These are phyloP conservation scores for Chloromyia formosa DNA, from an alignment of 2,888 invertebrate species.

Conservation along the genomic window DNA sequence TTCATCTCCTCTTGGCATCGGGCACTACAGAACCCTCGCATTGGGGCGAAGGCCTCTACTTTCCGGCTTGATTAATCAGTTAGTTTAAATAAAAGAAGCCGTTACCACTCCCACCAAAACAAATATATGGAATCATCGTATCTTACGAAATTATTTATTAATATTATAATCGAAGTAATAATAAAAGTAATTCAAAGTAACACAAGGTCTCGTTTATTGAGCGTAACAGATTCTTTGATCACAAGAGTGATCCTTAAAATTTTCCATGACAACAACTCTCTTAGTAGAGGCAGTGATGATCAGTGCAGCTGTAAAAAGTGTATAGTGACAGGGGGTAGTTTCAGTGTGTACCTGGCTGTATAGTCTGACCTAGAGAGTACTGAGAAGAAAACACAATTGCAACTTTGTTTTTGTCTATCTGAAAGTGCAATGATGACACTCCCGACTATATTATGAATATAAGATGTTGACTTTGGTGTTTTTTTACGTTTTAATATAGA, in stretches of 20 bases:
- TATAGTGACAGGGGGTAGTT: not conserved
- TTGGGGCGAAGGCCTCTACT: too few species aligned
- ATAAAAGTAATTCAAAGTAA: constrained; percentile 6
- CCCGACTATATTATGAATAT: constrained; percentile 25
- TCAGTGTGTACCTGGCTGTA: not conserved
- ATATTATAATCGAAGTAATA: not conserved
- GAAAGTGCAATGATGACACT: constrained; percentile 45
- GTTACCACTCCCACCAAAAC: not conserved
- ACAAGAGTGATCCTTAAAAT: not conserved
- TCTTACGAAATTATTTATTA: constrained; percentile 5
- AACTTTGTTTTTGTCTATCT: constrained; percentile 43
- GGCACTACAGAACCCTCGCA: too few species aligned
- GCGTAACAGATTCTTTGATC: not conserved
- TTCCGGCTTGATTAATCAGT: too few species aligned
- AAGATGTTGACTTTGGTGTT: constrained; percentile 33
- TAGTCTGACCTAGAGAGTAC: not conserved
- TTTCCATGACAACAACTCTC: not conserved
- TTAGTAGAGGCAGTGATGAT: not conserved
- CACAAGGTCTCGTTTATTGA: constrained; percentile 1
- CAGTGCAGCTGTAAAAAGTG: not conserved
- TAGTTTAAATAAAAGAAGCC: too few species aligned
- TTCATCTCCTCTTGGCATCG: too few species aligned
- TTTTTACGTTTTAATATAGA: constrained; percentile 34
- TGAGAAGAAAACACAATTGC: constrained; percentile 31
- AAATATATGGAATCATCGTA: not conserved